Percentiles rank a stretch among this genome's conserved stretches.
These are phyloP conservation scores for Rousettus madagascariensis DNA, from an alignment of 2,797 vertebrate species.

Conservation along the genomic window DNA sequence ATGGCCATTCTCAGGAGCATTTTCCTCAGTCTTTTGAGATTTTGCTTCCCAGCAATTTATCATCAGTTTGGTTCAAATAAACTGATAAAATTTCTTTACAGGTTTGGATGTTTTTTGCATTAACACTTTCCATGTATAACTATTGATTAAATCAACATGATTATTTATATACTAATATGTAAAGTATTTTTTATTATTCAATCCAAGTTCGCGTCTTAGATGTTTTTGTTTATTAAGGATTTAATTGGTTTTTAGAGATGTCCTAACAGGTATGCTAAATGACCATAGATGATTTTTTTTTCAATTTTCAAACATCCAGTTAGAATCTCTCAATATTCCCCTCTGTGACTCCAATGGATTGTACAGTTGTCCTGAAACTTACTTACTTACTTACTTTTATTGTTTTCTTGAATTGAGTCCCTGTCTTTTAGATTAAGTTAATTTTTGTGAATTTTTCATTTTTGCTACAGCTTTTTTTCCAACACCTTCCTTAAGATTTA, in stretches of 20 bases:
- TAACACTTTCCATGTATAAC: not conserved
- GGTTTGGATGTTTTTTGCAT: too few species aligned
- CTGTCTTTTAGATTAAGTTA: not conserved
- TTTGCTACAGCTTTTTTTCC: not conserved
- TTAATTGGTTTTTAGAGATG: not conserved
- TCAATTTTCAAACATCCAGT: not conserved
- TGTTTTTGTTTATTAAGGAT: not conserved
- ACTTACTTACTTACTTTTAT: not conserved
- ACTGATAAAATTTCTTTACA: too few species aligned
- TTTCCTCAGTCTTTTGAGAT: not conserved
- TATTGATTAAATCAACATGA: not conserved
- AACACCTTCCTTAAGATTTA: not conserved
- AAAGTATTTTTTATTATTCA: not conserved
- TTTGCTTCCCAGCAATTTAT: not conserved
- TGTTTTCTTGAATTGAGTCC: not conserved
- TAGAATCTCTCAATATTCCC: not conserved
- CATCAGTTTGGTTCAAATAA: too few species aligned
- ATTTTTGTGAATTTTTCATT: not conserved
- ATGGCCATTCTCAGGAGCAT: not conserved
- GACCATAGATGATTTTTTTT: not conserved
- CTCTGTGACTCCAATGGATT: not conserved
- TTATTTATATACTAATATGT: not conserved
- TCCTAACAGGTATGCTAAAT: not conserved
- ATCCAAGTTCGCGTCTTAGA: not conserved
- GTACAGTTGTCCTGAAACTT: not conserved